Evolutionary conservation across 2,888 invertebrate genomes (phyloP), one percentile per base, ranked within the genome.

Genomic region (Mesopsocus fuscifrons): DNA sequence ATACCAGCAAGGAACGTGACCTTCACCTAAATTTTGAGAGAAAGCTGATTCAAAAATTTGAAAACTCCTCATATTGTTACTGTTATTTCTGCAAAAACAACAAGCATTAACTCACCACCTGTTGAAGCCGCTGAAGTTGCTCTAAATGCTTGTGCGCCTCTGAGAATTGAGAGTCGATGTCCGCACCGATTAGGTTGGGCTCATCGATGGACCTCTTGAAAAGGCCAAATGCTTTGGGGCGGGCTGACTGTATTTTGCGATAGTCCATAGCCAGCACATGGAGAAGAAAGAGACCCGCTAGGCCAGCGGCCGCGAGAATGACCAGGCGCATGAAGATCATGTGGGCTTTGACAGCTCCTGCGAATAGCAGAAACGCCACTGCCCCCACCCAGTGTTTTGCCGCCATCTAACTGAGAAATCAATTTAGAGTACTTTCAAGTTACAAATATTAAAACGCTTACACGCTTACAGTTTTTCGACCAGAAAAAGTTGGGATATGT

Each of bases 251-350:
- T 44, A 62, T 61, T 45, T 56, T 57, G 47, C 56, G 57, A 50
- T 59, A 64, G 50, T 65, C 64, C 49, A 61, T 59, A 2, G 63
- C 64, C 31, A 65, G 52, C 32, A 57, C 57, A 54, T 65, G 64
- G 26, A 65, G 51, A 59, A 65, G 58, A 59, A 62, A 66, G 47
- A 66, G 49, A 9, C 65, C 65, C 11, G 59, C 60, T 42, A 66
- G 52, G 11, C 65, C 65, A 43, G 63, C 50, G 9, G 56, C 57
- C 6, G 62, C 61, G 45, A 65, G 49, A 30, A 65, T 48, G 9
- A 62, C 55, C 30, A 65, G 44, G 47, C 58, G 55, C 30, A 65
- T 54, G 48, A 62, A 57, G 49, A 60, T 59, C 22, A 59, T 52
- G 32, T 60, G 59, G 2, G 54, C 55, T 51, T 59, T 62, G 13